phyloP scores from a whole-genome alignment of 2,113 vertebrate species.

The Tauraco erythrolophus region DNA sequence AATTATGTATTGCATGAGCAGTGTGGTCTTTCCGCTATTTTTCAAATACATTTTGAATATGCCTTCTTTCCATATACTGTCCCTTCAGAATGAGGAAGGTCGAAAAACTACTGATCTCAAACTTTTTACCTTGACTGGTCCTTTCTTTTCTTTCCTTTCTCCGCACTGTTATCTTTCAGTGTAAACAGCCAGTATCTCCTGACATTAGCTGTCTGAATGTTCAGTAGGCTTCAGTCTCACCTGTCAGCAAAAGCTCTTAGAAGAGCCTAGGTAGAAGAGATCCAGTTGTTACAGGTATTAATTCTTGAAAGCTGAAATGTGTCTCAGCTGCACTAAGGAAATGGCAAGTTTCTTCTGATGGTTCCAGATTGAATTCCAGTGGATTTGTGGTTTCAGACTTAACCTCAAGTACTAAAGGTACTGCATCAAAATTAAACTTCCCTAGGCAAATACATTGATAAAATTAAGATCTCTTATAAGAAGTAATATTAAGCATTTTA shows the following conservation, averaged over 20 bases:
- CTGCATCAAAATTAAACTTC: not conserved
- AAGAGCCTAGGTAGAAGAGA: not conserved
- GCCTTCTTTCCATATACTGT: not conserved
- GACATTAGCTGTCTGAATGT: not conserved
- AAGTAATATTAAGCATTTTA: not conserved
- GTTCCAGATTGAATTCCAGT: not conserved
- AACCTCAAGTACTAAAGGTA: not conserved
- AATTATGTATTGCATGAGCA: not conserved
- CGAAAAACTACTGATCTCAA: not conserved
- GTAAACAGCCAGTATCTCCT: not conserved
- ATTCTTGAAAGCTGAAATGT: not conserved
- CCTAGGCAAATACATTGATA: not conserved
- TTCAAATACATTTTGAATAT: not conserved
- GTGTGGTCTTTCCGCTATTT: not conserved
- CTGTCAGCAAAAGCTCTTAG: not conserved
- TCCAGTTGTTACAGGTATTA: not conserved
- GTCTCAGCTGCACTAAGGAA: not conserved
- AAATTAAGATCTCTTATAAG: not conserved
- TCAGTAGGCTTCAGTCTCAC: not conserved
- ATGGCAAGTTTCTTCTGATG: not conserved
- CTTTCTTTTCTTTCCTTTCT: not conserved
- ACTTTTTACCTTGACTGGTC: not conserved
- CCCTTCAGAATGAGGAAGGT: not conserved
- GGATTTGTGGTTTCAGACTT: not conserved
- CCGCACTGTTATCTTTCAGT: not conserved